These are phyloP conservation scores for Drosophila pruinosa DNA, from an alignment of 1,140 invertebrate genomes.

Conservation along the genomic window DNA sequence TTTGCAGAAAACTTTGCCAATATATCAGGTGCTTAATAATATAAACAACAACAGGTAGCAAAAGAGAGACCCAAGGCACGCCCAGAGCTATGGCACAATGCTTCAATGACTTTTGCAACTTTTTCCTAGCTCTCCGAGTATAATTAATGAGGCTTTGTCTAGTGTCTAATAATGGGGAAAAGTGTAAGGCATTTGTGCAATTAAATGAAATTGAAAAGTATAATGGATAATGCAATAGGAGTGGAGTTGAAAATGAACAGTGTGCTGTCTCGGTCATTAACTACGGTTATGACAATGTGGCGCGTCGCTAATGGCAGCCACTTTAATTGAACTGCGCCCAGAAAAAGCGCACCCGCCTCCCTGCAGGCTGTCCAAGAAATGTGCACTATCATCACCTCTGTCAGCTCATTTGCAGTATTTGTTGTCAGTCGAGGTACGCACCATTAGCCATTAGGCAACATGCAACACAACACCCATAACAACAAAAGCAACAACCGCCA, in stretches of 20 bases:
- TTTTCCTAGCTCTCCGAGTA: slow-evolving; percentile 20
- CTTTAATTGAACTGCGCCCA: slow-evolving; percentile 73
- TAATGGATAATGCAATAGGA: background rate
- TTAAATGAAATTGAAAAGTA: slow-evolving; percentile 67
- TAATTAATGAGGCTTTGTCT: slow-evolving; percentile 65
- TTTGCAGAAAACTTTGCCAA: slow-evolving; percentile 65
- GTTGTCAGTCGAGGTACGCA: slow-evolving; percentile 45
- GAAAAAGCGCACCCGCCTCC: background rate
- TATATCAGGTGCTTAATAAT: slow-evolving; percentile 78
- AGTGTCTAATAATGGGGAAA: slow-evolving; percentile 62
- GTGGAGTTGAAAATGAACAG: slow-evolving; percentile 49
- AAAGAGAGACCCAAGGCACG: background rate
- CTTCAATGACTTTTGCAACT: slow-evolving; percentile 56
- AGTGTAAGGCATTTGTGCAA: slow-evolving; percentile 63
- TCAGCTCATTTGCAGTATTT: slow-evolving; percentile 79
- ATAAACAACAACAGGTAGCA: slow-evolving; percentile 51
- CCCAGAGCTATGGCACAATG: slow-evolving; percentile 8
- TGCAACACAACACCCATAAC: slow-evolving; percentile 8
- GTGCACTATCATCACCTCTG: slow-evolving; percentile 62
- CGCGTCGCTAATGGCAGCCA: slow-evolving; percentile 65
- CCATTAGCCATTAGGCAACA: slow-evolving; percentile 40
- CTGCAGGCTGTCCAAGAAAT: slow-evolving; percentile 49
- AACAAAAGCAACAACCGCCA: slow-evolving; percentile 16
- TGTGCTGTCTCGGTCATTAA: slow-evolving; percentile 56
- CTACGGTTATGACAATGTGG: slow-evolving; percentile 51